Evolutionary conservation across 2,888 invertebrate genomes (phyloP).

Genomic region (Leucophora obtusa): DNA sequence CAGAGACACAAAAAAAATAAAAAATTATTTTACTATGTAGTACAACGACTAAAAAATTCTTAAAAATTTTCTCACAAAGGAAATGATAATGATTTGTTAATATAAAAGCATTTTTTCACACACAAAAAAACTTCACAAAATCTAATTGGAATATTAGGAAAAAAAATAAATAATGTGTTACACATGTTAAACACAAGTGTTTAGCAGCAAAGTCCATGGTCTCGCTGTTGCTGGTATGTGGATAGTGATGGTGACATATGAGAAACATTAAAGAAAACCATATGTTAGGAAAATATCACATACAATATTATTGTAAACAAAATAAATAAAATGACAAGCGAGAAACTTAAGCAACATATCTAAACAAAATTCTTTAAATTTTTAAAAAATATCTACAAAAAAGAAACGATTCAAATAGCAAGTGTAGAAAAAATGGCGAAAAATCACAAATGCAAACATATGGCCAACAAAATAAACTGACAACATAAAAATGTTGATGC

Average conservation of each 20-base stretch:
- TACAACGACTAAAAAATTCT: background rate
- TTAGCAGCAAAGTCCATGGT: background rate
- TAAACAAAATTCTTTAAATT: background rate
- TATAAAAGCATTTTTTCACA: constrained; percentile 12
- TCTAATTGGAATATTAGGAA: constrained; percentile 12
- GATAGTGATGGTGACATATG: constrained; percentile 22
- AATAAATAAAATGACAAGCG: constrained; percentile 22
- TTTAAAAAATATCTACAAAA: background rate
- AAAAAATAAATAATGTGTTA: constrained; percentile 18
- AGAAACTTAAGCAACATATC: constrained; percentile 13
- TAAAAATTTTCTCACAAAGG: constrained; percentile 13
- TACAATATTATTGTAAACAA: background rate
- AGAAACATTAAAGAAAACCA: constrained; percentile 36
- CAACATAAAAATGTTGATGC: background rate
- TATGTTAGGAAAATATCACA: constrained; percentile 7
- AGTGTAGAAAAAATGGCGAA: constrained; percentile 36
- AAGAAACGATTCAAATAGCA: constrained; percentile 1
- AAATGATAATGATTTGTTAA: constrained; percentile 2
- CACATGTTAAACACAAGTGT: constrained; percentile 38
- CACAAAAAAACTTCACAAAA: constrained; percentile 2
- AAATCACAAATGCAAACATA: constrained; percentile 31
- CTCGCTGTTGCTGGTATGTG: background rate
- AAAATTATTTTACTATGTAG: no score
- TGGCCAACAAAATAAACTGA: background rate
- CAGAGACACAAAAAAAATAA: no score